Conservation (phyloP, 2,888 invertebrate genomes). For the Hypercompe scribonia region DNA sequence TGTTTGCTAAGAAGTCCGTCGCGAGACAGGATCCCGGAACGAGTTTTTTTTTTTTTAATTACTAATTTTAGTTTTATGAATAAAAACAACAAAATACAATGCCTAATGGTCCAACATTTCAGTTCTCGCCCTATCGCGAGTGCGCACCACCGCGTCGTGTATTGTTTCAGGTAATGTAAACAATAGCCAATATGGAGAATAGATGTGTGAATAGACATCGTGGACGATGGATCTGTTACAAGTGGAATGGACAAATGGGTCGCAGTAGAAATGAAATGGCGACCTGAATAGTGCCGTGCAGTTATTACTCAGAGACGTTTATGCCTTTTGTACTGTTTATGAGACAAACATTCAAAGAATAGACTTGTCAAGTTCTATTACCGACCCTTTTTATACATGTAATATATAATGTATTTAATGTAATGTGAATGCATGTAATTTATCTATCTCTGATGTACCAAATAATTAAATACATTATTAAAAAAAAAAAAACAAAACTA, state of each 20-base stretch:
- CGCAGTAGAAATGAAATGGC: constrained; percentile 16
- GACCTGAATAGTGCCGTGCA: constrained; percentile 13
- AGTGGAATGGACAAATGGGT: constrained; percentile 16
- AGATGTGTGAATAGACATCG: constrained; percentile 11
- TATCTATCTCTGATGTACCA: too few species aligned
- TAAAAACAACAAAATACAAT: too few species aligned
- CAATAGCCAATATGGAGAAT: not conserved
- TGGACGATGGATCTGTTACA: constrained; percentile 18
- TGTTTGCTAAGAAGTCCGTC: too few species aligned
- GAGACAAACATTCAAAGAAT: not conserved
- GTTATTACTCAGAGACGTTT: not conserved
- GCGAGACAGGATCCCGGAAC: too few species aligned
- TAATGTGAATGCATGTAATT: not conserved
- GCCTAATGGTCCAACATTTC: not conserved
- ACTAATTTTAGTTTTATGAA: too few species aligned
- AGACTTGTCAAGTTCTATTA: not conserved
- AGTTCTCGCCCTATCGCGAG: not conserved
- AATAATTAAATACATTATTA: too few species aligned
- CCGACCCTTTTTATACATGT: too few species aligned
- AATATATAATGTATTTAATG: too few species aligned
- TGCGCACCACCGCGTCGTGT: not conserved
- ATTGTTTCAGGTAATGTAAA: constrained; percentile 7
- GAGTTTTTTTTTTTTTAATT: too few species aligned
- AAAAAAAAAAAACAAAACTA: too few species aligned
- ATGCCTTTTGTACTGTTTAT: not conserved